Evolutionary conservation across 2,797 vertebrate genomes (phyloP), one percentile per base, ranked within the genome.

Genomic region (Acanthopagrus latus): DNA sequence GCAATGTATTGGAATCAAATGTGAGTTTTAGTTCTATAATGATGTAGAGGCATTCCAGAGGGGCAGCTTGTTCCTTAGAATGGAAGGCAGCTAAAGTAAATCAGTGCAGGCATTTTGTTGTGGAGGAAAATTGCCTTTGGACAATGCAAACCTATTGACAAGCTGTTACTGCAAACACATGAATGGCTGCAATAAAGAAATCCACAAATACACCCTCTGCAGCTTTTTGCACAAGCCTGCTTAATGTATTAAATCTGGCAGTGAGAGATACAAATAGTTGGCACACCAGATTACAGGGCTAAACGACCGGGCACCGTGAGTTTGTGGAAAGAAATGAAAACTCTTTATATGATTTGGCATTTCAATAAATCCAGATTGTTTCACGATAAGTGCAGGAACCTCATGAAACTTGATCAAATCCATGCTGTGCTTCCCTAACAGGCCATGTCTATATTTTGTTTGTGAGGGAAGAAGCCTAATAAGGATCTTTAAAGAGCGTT

Each of bases 71-170:
- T 76, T 85, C 38, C 66, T 81, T 47, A 81, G 79, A 86, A 81
- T 74, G 63, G 73, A 77, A 59, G 64, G 76, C 69, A 74, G 70
- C 71, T 41, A 59, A 47, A 87, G 52, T 59, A 89, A 91, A 79
- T 76, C 68, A 72, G 59, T 62, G 23, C 48, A 20, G 46, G 57
- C 74, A 78, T 65, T 81, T 59, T 86, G 71, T 84, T 83, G 64
- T 43, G 58, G 64, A 29, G 75, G 80, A 82, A 89, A 93, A 91
- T 84, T 88, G 74, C 81, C 76, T 83, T 88, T 70, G 84, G 89
- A 89, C 85, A 88, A 91, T 64, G 75, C 44, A 43, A 73, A 17
- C 54, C 69, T 74, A 88, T 72, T 80, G 84, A 89, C 84, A 64
- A 80, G 75, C 84, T 78, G 75, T 80, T 79, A 74, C 76, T 70